Conservation (phyloP, 1,140 invertebrate species). For the Drosophila tsacasi region DNA sequence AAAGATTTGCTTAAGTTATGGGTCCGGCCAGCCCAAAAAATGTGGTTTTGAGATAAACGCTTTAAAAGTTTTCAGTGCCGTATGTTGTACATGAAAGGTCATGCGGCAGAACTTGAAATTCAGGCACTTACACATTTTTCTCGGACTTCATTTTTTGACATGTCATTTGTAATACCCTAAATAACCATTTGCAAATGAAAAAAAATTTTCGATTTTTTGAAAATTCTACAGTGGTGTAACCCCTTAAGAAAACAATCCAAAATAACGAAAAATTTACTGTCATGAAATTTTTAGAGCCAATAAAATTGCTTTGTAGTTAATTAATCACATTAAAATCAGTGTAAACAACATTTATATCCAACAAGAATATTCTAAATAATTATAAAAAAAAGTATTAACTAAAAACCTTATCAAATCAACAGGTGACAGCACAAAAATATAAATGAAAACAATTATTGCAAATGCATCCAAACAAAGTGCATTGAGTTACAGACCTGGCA, state of each 20-base stretch:
- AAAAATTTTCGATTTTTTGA: too few species aligned
- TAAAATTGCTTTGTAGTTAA: conserved; percentile 29
- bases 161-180: too few species aligned
- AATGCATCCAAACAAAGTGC: neutral
- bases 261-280: conserved; percentile 23
- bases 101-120: too few species aligned
- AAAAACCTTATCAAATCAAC: conserved; percentile 22
- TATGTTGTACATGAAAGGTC: too few species aligned
- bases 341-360: conserved; percentile 11
- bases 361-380: neutral
- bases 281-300: conserved; percentile 23
- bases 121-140: too few species aligned
- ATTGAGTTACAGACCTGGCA: neutral
- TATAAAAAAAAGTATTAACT: neutral
- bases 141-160: too few species aligned
- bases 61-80: too few species aligned
- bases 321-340: conserved; percentile 21
- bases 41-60: too few species aligned
- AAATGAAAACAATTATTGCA: neutral
- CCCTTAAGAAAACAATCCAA: conserved; percentile 1
- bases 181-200: too few species aligned
- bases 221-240: too few species aligned
- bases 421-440: conserved; percentile 23
- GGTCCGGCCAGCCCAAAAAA: too few species aligned
- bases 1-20: too few species aligned